Conservation (phyloP, 2,888 invertebrate species). For the Cataglyphis cursor region DNA sequence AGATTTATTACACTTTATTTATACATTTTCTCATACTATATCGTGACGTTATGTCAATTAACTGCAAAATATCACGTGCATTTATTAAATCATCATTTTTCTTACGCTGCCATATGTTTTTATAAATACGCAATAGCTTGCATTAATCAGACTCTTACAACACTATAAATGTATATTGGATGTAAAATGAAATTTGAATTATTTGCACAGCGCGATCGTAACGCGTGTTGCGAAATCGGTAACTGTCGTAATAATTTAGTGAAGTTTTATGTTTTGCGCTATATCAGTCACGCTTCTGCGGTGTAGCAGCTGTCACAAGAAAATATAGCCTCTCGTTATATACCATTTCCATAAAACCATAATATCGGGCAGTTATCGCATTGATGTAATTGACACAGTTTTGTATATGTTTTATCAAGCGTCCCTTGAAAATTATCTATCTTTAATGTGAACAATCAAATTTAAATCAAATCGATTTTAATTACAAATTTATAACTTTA, state of each 20-base stretch:
- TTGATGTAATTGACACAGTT: constrained; percentile 51
- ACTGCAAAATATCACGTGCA: background rate
- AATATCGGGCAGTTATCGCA: constrained; percentile 59
- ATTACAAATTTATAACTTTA: background rate
- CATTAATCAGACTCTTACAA: constrained; percentile 28
- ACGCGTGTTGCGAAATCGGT: constrained; percentile 46
- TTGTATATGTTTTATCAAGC: constrained; percentile 34
- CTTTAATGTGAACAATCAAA: constrained; percentile 6
- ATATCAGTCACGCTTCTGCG: constrained; percentile 44
- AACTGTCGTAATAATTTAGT: constrained; percentile 61
- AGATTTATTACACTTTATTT: constrained; percentile 14
- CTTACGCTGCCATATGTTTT: background rate
- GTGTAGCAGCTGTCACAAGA: constrained; percentile 54
- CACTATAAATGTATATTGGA: constrained; percentile 1
- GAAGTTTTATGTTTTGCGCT: constrained; percentile 59
- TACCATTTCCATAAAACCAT: constrained; percentile 62
- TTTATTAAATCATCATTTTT: constrained; percentile 28
- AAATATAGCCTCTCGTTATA: constrained; percentile 59
- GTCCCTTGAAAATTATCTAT: background rate
- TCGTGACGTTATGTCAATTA: background rate
- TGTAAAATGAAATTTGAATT: constrained; percentile 48
- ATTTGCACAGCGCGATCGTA: constrained; percentile 34
- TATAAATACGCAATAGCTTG: background rate
- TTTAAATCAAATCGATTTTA: background rate
- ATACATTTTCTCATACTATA: background rate